These are phyloP conservation scores for Drosophila orena DNA, from an alignment of 1,140 invertebrate genomes.

Conservation along the genomic window DNA sequence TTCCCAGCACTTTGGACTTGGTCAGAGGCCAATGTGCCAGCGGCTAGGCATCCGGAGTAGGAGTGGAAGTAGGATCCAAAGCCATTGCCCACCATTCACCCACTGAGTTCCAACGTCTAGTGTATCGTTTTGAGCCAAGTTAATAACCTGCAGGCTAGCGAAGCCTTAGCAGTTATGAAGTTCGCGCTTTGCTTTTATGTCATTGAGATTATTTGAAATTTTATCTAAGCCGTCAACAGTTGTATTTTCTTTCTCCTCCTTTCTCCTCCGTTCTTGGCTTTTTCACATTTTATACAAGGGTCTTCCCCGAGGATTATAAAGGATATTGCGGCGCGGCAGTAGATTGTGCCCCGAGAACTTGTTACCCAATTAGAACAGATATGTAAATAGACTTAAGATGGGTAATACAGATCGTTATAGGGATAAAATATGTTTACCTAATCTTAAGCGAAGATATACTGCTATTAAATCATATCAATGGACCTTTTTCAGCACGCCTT, in stretches of 20 bases:
- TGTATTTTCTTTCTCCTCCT: constrained; percentile 3
- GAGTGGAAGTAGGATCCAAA: background rate
- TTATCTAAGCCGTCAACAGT: constrained; percentile 56
- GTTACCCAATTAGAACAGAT: background rate
- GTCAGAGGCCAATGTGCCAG: constrained; percentile 28
- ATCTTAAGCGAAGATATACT: background rate
- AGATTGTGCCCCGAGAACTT: background rate
- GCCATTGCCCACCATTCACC: background rate
- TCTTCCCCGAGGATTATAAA: constrained; percentile 5
- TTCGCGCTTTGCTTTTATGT: constrained; percentile 66
- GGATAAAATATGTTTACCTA: background rate
- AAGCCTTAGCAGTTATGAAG: constrained; percentile 79
- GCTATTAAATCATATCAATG: background rate
- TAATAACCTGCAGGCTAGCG: constrained; percentile 65
- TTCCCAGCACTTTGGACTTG: constrained; percentile 23
- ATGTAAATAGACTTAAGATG: background rate
- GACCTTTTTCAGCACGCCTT: too few relatives aligned
- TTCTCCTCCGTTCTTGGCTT: background rate
- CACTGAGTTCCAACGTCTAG: constrained; percentile 43
- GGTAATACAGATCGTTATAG: background rate
- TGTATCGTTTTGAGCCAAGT: constrained; percentile 77
- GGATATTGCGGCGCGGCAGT: constrained; percentile 7
- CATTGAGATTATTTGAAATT: constrained; percentile 70
- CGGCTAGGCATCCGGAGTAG: constrained; percentile 3
- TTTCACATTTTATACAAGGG: constrained; percentile 6